Evolutionary conservation across 2,888 invertebrate species (phyloP), one percentile per base, ranked within the genome.

Genomic region (Ophonus ardosiacus): DNA sequence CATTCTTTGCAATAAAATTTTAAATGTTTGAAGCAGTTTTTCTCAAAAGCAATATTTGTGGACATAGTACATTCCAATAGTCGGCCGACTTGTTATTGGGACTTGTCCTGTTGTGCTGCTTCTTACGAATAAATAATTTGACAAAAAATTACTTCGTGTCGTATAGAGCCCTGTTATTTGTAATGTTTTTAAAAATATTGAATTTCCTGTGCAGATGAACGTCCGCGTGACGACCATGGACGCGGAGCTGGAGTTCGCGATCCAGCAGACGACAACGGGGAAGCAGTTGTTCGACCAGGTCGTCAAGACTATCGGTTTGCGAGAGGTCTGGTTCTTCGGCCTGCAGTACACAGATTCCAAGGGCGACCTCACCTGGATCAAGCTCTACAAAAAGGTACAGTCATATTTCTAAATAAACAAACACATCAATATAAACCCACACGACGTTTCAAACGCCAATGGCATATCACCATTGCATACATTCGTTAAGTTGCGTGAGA

Each of bases 151-250:
- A n/a, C n/a, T n/a, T n/a, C n/a, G n/a, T n/a, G n/a, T n/a, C n/a
- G 1, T 21, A 3, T 3, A 3, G 43, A 3, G 43, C 5, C 43
- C 43, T 10, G 43, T 43, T 4, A 3, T 4, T 3, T 43, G 1
- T 1, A 43, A 43, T 10, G 10, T 7, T 10, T 10, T 3, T 10
- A 43, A 43, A 3, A 43, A 43, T 43, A 6, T 10, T 10, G 7
- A 43, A 43, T 43, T 43, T 7, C 0, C 1, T 87, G 91, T 93
- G 1, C 92, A 98, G 97, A 97, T 99, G 95, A 99, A 99, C 95
- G 99, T 99, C 91, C 97, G 99, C 93, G 99, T 99, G 94, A 99
- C 98, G 92, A 99, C 99, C 92, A 99, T 99, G 99, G 99, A 99
- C 94, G 99, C 99, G 92, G 99, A 99, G 95, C 94, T 99, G 96